phyloP scores from a whole-genome alignment of 1,140 invertebrate genomes.

The Marisa cornuarietis region DNA sequence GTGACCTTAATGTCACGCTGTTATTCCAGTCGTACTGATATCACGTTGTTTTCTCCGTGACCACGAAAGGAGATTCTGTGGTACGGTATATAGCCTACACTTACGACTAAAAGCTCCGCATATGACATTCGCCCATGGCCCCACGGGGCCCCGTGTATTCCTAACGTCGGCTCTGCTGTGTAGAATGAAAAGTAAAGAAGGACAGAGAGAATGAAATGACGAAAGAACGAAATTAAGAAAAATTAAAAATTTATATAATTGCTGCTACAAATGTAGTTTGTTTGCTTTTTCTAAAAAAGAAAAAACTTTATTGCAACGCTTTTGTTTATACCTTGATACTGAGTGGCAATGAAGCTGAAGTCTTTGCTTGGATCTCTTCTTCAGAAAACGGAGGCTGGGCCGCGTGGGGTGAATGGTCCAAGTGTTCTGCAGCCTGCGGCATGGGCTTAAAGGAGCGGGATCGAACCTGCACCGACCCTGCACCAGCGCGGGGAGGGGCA shows the following conservation, averaged over 20 bases:
- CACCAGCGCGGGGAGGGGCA: constrained; percentile 41
- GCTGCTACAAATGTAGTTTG: not conserved
- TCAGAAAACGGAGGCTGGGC: constrained; percentile 54
- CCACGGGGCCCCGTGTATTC: too few species aligned
- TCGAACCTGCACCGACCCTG: constrained; percentile 54
- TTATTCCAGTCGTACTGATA: too few species aligned
- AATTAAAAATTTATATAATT: too few species aligned
- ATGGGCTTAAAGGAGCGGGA: constrained; percentile 39
- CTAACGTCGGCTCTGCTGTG: too few species aligned
- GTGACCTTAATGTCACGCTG: too few species aligned
- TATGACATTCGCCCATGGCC: too few species aligned
- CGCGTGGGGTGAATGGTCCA: constrained; percentile 54
- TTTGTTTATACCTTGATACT: not conserved
- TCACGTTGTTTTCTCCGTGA: too few species aligned
- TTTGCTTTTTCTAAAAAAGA: too few species aligned
- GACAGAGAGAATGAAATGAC: not conserved
- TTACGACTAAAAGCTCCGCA: too few species aligned
- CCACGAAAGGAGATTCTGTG: too few species aligned
- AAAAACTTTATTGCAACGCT: not conserved
- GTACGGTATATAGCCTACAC: too few species aligned
- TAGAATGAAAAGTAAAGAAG: not conserved
- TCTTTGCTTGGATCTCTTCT: not conserved
- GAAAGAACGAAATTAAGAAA: too few species aligned
- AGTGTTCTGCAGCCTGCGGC: constrained; percentile 51
- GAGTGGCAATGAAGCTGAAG: not conserved